A percentile compares a stretch with the other conserved stretches of the same genome.
Conservation (phyloP, 2,113 vertebrate genomes). For the Amia ocellicauda region DNA sequence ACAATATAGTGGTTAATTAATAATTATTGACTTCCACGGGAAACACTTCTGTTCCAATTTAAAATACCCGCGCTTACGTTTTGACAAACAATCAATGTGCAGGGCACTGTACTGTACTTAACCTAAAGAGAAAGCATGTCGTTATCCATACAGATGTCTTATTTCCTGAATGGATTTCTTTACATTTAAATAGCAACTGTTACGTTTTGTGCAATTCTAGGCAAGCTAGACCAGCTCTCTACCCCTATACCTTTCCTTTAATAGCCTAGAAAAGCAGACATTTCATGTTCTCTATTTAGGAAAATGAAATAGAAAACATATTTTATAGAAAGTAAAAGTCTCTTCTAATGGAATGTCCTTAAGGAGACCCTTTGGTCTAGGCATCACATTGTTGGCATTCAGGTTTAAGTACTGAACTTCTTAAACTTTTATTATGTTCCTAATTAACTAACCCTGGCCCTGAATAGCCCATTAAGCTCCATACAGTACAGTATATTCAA, state of each 20-base stretch:
- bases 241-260: not conserved
- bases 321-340: too few species aligned
- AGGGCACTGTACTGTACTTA: slow-evolving; percentile 7
- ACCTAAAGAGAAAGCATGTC: not conserved
- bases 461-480: too few species aligned
- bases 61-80: slow-evolving; percentile 46
- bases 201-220: not conserved
- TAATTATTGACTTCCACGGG: slow-evolving; percentile 66
- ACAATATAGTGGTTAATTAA: slow-evolving; percentile 60
- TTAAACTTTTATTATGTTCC: too few species aligned
- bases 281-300: not conserved
- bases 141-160: too few species aligned
- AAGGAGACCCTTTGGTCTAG: too few species aligned
- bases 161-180: not conserved
- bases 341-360: too few species aligned
- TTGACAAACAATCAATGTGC: slow-evolving; percentile 58
- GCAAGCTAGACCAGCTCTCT: not conserved
- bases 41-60: slow-evolving; percentile 62
- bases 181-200: not conserved
- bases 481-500: too few species aligned
- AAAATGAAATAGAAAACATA: not conserved
- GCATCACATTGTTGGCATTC: too few species aligned
- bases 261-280: not conserved
- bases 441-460: too few species aligned
- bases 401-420: too few species aligned